Percentiles rank a stretch among this genome's conserved stretches.
These are phyloP conservation scores for Taxidea taxus DNA, from an alignment of 2,113 vertebrate species.

Conservation along the genomic window DNA sequence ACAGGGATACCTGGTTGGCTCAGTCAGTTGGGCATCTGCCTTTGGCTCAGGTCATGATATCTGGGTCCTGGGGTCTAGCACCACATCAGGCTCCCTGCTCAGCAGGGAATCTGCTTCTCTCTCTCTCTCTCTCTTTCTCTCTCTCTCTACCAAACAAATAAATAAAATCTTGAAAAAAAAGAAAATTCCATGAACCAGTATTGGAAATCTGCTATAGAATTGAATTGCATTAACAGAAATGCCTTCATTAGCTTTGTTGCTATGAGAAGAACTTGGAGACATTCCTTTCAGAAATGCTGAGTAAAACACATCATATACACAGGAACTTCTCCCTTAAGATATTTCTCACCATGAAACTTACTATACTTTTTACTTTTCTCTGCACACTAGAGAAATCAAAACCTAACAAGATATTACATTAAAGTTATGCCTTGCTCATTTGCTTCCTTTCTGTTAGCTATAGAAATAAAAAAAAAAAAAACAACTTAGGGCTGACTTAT, in stretches of 20 bases:
- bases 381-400: neutral
- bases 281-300: neutral
- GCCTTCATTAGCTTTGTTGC: neutral
- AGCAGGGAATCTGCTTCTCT: too few species aligned
- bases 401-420: neutral
- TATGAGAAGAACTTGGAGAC: neutral
- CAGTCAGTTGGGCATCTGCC: too few species aligned
- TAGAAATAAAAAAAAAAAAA: neutral
- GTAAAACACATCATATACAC: neutral
- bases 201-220: neutral
- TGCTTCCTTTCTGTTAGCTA: neutral
- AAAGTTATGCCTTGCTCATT: neutral
- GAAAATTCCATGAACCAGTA: neutral
- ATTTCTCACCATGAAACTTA: neutral
- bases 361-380: neutral
- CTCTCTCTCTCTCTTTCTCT: too few species aligned
- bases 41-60: too few species aligned
- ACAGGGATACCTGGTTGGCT: too few species aligned
- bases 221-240: neutral
- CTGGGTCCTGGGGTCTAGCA: too few species aligned
- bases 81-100: too few species aligned
- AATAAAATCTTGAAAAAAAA: neutral
- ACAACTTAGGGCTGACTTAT: neutral
- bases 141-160: too few species aligned
- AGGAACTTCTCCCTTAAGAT: neutral